Evolutionary conservation across 2,888 invertebrate genomes (phyloP).

Genomic region (Escarpia spicata): DNA sequence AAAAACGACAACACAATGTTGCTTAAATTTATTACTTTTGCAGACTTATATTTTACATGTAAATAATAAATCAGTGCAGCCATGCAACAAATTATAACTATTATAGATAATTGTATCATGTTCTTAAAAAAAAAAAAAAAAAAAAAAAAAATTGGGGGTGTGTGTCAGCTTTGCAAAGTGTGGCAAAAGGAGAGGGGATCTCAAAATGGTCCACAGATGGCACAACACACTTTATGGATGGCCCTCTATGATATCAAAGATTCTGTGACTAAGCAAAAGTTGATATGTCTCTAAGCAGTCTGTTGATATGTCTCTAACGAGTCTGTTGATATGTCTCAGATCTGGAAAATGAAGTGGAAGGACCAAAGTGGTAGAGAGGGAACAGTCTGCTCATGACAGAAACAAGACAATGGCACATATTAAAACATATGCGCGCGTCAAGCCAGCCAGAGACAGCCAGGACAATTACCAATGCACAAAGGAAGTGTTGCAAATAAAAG

Average conservation of each 20-base stretch:
- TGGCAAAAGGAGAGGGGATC: too few species aligned
- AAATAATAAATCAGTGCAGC: too few species aligned
- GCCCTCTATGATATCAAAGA: not conserved
- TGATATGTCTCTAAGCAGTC: not conserved
- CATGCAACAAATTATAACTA: too few species aligned
- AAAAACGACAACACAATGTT: too few species aligned
- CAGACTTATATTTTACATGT: too few species aligned
- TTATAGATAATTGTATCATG: too few species aligned
- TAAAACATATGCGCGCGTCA: constrained; percentile 57
- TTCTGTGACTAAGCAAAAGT: not conserved
- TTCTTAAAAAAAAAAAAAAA: too few species aligned
- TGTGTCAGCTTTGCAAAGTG: too few species aligned
- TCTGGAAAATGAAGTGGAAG: not conserved
- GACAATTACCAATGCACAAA: constrained; percentile 50
- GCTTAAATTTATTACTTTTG: too few species aligned
- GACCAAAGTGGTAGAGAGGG: not conserved
- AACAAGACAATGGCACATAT: constrained; percentile 54
- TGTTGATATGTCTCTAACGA: not conserved
- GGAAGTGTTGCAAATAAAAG: constrained; percentile 45
- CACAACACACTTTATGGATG: not conserved
- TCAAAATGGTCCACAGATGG: not conserved
- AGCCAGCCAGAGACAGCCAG: constrained; percentile 51
- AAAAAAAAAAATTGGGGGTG: too few species aligned
- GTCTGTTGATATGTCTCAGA: not conserved
- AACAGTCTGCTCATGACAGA: not conserved